Evolutionary conservation across 2,797 vertebrate genomes (phyloP), one percentile per base, ranked within the genome.

Genomic region (Pagetopsis macropterus): DNA sequence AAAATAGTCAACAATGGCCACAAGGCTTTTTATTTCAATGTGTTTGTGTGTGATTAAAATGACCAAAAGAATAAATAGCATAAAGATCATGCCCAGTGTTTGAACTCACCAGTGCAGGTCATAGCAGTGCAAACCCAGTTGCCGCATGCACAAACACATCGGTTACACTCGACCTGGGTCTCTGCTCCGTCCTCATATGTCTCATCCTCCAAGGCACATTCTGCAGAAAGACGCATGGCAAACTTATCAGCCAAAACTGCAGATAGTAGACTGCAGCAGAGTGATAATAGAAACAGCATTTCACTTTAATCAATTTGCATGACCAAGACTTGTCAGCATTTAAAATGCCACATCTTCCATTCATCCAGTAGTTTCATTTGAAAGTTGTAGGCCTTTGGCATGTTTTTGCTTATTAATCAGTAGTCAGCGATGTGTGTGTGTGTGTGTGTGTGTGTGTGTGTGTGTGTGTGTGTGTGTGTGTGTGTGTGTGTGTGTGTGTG

Each of bases 51-150:
- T 65, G 6, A 43, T 56, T 48, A 9, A 23, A 64, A 52, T 14
- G 0, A 49, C 40, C 16, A 49, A 5, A 57, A 16, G 7, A 51
- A 55, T 19, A 50, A 52, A 67, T 3, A 15, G 4, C 1, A 58
- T 63, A 10, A 41, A 49, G 27, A 43, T 4, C 10, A 43, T 15
- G 15, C 45, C 15, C 0, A 9, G 8, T 40, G 10, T 23, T 44
- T 60, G 1, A 48, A 74, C 88, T 90, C 90, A 98, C 98, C 97
- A 0, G 96, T 94, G 80, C 98, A 99, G 0, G 94, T 97, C 98
- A 99, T 98, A 15, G 98, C 97, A 0, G 98, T 99, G 95, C 98
- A 99, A 83, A 99, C 98, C 98, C 98, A 99, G 94, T 98, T 99
- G 12, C 98, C 98, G 5, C 98, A 99, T 70, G 98, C 97, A 54